Percentiles rank a stretch among this genome's conserved stretches.
Conservation (phyloP, 2,888 invertebrate species). For the Cataglyphis livida region DNA sequence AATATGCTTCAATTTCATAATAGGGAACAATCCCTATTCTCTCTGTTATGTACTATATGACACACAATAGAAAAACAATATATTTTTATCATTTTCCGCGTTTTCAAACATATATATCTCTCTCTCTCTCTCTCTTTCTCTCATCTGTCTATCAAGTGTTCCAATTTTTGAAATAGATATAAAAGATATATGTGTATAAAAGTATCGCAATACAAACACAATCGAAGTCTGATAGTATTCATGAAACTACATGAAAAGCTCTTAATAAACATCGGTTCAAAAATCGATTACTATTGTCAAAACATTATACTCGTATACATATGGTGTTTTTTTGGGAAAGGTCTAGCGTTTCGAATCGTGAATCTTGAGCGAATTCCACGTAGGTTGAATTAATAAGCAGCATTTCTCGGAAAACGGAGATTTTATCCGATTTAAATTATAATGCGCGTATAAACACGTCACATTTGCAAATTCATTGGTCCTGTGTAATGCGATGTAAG, state of each 20-base stretch:
- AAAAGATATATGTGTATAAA: slow-evolving; percentile 15
- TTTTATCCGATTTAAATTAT: slow-evolving; percentile 19
- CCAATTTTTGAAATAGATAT: slow-evolving; percentile 38
- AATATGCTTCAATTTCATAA: neutral
- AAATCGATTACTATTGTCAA: slow-evolving; percentile 26
- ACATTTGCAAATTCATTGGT: neutral
- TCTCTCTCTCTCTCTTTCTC: neutral
- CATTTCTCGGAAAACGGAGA: neutral
- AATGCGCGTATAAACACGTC: neutral
- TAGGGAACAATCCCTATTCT: neutral
- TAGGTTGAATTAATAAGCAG: slow-evolving; percentile 25
- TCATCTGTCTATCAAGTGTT: slow-evolving; percentile 11
- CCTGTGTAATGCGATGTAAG: neutral
- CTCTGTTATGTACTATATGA: neutral
- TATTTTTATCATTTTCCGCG: slow-evolving; percentile 17
- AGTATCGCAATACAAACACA: slow-evolving; percentile 12
- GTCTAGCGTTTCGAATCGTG: neutral
- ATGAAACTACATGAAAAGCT: slow-evolving; percentile 40
- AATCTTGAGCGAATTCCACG: slow-evolving; percentile 1
- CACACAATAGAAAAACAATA: slow-evolving; percentile 7
- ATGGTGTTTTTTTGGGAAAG: slow-evolving; percentile 20
- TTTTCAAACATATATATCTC: neutral
- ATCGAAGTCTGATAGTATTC: slow-evolving; percentile 32
- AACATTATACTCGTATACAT: neutral
- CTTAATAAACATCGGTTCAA: slow-evolving; percentile 46